phyloP scores from a whole-genome alignment of 2,113 vertebrate genomes.

The Genyomyrus donnyi region DNA sequence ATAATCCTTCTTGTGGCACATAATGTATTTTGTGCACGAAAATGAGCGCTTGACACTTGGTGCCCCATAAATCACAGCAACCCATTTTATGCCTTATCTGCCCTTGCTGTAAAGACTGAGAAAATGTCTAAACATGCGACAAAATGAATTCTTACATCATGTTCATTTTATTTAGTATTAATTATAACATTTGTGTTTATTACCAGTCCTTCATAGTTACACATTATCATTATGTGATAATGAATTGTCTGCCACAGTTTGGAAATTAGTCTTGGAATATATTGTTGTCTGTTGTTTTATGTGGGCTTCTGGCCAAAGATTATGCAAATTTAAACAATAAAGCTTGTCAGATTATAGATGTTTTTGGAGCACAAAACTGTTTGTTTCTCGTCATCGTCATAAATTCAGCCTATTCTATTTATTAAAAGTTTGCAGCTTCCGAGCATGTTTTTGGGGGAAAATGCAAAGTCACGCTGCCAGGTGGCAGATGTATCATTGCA shows the following conservation, averaged over 20 bases:
- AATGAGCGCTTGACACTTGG: neutral
- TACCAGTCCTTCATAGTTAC: neutral
- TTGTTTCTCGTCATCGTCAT: neutral
- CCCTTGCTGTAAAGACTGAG: neutral
- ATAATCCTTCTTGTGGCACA: neutral
- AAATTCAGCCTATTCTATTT: neutral
- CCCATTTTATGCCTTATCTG: neutral
- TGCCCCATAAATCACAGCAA: neutral
- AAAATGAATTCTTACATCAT: neutral
- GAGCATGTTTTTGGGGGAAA: neutral
- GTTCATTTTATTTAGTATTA: constrained; percentile 9
- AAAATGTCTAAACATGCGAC: neutral
- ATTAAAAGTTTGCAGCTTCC: neutral
- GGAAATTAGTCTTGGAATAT: neutral
- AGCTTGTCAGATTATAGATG: neutral
- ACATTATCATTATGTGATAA: neutral
- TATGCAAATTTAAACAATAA: constrained; percentile 11
- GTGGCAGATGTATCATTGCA: neutral
- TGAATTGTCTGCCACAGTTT: neutral
- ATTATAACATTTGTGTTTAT: constrained; percentile 7
- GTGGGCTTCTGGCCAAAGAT: neutral
- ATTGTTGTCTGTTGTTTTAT: neutral
- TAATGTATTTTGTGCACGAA: neutral
- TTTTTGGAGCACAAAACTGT: neutral
- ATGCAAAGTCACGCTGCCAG: neutral